Conservation (phyloP, 2,888 invertebrate genomes). For the Philonicus albiceps region DNA sequence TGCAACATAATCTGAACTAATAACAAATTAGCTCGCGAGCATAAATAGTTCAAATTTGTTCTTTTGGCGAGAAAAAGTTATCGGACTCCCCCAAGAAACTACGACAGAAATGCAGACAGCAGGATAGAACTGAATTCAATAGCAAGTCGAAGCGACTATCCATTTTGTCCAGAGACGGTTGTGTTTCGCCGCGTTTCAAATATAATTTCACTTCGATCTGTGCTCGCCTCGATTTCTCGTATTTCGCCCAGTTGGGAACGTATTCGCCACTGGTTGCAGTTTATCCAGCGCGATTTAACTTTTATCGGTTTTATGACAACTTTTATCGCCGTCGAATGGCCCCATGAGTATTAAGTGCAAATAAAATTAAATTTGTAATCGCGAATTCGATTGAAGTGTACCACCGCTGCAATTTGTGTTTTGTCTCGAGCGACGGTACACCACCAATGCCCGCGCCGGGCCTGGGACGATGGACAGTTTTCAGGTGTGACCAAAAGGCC, state of each 20-base stretch:
- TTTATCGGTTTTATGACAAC: constrained; percentile 46
- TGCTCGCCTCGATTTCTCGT: not conserved
- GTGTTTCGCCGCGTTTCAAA: not conserved
- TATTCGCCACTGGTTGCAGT: constrained; percentile 20
- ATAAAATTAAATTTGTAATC: constrained; percentile 44
- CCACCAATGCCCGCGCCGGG: not conserved
- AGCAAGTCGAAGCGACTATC: not conserved
- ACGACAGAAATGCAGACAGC: not conserved
- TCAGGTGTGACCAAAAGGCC: constrained; percentile 38
- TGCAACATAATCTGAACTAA: not conserved
- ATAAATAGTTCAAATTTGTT: not conserved
- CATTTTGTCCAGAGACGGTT: not conserved
- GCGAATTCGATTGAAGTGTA: constrained; percentile 25
- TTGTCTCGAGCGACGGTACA: not conserved
- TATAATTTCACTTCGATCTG: constrained; percentile 10
- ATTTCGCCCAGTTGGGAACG: not conserved
- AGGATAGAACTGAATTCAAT: not conserved
- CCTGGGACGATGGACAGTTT: not conserved
- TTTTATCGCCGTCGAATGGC: constrained; percentile 42
- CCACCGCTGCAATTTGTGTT: constrained; percentile 8
- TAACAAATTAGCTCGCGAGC: not conserved
- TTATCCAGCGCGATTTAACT: constrained; percentile 37
- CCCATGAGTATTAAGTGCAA: constrained; percentile 43
- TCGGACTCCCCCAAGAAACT: not conserved
- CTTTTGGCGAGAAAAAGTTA: not conserved